A percentile compares a stretch with the other conserved stretches of the same genome.
Conservation (phyloP, 2,113 vertebrate species). For the Glaucidium brasilianum region DNA sequence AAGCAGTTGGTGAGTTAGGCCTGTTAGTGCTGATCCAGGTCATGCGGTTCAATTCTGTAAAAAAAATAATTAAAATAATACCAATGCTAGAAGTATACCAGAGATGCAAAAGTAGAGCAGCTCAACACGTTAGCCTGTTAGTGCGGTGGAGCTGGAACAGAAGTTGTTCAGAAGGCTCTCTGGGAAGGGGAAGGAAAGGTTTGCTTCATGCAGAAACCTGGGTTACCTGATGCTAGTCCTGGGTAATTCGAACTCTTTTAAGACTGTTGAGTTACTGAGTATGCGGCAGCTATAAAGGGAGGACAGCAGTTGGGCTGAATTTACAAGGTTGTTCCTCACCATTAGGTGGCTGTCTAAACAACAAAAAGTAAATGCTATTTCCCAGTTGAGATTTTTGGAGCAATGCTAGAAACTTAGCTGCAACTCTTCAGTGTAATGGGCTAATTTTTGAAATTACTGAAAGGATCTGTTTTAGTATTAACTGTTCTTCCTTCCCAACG, state of each 20-base stretch:
- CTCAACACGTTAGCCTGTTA: accelerated
- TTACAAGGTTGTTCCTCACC: neutral
- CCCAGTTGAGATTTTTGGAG: neutral
- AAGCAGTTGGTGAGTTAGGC: neutral
- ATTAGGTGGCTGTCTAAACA: neutral
- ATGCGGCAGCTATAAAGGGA: neutral
- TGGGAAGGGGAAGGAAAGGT: neutral
- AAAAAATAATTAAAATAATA: neutral
- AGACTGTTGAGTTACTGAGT: accelerated
- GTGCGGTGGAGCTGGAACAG: accelerated
- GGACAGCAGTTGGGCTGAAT: accelerated
- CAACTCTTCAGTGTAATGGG: accelerated
- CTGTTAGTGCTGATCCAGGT: neutral
- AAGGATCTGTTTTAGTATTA: neutral
- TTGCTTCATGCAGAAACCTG: neutral
- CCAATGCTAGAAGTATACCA: accelerated
- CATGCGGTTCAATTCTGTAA: neutral
- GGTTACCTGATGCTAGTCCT: accelerated
- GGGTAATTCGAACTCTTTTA: accelerated
- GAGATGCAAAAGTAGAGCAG: neutral
- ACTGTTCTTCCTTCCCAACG: neutral
- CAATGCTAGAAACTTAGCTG: neutral
- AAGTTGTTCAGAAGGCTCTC: no score
- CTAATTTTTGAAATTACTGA: neutral
- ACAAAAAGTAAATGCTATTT: no score